These are phyloP conservation scores for Pedetes capensis DNA, from an alignment of 2,113 vertebrate species.

Conservation along the genomic window DNA sequence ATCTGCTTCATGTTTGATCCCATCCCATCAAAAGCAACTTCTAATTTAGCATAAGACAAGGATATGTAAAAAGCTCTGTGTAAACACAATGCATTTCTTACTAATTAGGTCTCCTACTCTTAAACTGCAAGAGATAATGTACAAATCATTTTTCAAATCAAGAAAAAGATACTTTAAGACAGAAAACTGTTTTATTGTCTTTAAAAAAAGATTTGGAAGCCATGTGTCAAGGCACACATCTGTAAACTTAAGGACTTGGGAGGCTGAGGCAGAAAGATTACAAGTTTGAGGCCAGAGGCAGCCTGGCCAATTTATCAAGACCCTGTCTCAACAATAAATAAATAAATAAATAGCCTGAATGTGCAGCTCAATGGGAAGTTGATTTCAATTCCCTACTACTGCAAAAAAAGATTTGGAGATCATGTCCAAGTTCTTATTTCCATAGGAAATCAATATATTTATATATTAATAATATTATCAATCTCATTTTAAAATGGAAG, in stretches of 20 bases:
- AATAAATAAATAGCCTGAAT: too few relatives aligned
- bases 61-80: neutral
- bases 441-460: neutral
- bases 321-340: too few relatives aligned
- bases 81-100: neutral
- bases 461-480: neutral
- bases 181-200: neutral
- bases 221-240: too few relatives aligned
- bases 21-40: neutral
- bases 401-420: neutral
- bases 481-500: neutral
- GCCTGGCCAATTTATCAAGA: too few relatives aligned
- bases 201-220: neutral
- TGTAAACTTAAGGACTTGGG: too few relatives aligned
- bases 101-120: neutral
- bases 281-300: too few relatives aligned
- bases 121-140: neutral
- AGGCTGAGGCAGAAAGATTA: too few relatives aligned
- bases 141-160: neutral
- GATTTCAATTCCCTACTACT: too few relatives aligned
- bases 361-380: too few relatives aligned
- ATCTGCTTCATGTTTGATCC: constrained; percentile 36
- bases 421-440: neutral
- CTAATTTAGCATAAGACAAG: neutral
- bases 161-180: neutral